Conservation (phyloP, 2,797 vertebrate species). For the Nannoperca australis region DNA sequence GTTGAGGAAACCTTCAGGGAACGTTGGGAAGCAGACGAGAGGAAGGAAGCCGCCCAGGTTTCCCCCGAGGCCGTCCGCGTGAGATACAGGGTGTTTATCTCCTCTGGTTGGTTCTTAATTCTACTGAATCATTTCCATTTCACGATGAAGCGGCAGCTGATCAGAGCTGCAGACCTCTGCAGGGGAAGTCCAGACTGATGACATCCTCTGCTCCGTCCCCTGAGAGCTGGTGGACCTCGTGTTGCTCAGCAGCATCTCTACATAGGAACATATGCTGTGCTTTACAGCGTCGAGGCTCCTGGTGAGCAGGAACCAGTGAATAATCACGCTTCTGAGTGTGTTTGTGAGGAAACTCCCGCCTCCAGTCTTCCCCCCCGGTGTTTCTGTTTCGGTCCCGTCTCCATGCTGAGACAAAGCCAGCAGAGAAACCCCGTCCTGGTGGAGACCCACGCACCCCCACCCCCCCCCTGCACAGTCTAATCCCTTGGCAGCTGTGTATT, state of each 20-base stretch:
- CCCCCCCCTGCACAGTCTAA: conserved; percentile 65
- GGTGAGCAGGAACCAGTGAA: neutral
- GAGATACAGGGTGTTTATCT: conserved; percentile 36
- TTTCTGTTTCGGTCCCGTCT: conserved; percentile 53
- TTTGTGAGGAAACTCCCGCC: conserved; percentile 26
- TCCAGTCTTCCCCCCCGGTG: conserved; percentile 39
- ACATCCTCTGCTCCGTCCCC: neutral
- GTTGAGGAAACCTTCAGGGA: conserved; percentile 32
- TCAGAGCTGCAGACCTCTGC: neutral
- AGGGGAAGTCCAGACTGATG: conserved; percentile 8
- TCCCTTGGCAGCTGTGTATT: conserved; percentile 75
- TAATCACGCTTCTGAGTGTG: neutral
- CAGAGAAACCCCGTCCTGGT: conserved; percentile 55
- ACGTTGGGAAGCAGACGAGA: conserved; percentile 8
- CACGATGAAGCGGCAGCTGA: neutral
- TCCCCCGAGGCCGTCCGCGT: neutral
- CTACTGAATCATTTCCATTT: conserved; percentile 34
- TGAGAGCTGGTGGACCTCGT: neutral
- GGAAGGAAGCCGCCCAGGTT: conserved; percentile 31
- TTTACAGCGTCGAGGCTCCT: neutral
- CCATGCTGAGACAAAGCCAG: conserved; percentile 39
- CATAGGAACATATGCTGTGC: conserved; percentile 8
- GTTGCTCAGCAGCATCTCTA: conserved; percentile 4
- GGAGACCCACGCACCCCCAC: conserved; percentile 69
- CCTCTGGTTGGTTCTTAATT: conserved; percentile 1